Base-by-base conservation (phyloP, 2,797 vertebrate species). In the Crypturellus tataupa region DNA sequence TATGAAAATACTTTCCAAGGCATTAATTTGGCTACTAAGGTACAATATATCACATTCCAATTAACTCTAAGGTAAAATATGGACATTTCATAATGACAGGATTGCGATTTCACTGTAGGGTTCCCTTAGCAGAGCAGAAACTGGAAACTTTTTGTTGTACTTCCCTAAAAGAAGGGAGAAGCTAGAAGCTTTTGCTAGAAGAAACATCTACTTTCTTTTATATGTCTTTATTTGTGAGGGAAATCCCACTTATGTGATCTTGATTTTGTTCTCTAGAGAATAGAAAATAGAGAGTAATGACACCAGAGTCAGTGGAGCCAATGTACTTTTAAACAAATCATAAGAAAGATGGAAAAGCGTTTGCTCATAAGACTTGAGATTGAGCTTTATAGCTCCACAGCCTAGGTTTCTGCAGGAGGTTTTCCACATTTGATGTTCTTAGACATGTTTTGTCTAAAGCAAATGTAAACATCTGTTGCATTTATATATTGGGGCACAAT, bases 1-100 rank as follows among this genome's bases (percentile, higher is more conserved):
- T 70, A 86, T 58, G 47, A 94, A 95, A 94, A 94, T 93, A 94
- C 91, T 92, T 96, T 95, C 94, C 89, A 94, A 95, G 91, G 94
- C 95, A 96, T 95, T 87, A 88, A 91, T 96, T 63, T 97, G 87
- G 94, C 94, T 86, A 70, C 89, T 76, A 87, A 70, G 67, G 93
- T 84, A 72, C 56, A 94, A 86, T 96, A 93, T 84, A 94, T 96
- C 93, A 88, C 63, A 67, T 94, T 94, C 92, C 87, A 94, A 90
- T 95, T 97, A 94, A 93, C 71, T 94, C 51, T 88, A 80, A 75
- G 75, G 82, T 93, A 93, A 80, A 90, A 95, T 73, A 93, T 60
- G 85, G 84, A 93, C 89, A 90, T 95, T 95, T 95, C 94, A 91
- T 80, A 86, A 95, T 75, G 91, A 86, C 89, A 84, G 84, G 85